These are phyloP conservation scores for Lottia scabra DNA, from an alignment of 2,888 invertebrate species.

Conservation along the genomic window DNA sequence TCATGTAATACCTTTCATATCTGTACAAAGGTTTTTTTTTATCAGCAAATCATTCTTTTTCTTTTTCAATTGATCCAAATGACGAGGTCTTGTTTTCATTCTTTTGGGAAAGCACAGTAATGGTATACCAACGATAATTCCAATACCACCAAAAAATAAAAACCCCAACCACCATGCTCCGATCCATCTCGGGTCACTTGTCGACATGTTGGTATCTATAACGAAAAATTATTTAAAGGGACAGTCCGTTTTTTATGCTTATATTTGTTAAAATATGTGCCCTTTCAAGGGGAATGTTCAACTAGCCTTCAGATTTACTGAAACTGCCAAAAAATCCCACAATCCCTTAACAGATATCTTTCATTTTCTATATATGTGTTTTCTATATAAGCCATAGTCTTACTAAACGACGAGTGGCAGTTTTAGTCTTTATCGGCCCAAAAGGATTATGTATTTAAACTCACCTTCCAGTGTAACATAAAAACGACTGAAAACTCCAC, in stretches of 20 bases:
- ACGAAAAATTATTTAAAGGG: too few relatives aligned
- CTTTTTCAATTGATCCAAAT: background rate
- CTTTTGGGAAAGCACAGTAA: slow-evolving; percentile 43
- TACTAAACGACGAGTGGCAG: too few relatives aligned
- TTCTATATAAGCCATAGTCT: too few relatives aligned
- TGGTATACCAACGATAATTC: slow-evolving; percentile 39
- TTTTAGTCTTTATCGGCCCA: too few relatives aligned
- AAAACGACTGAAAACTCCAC: slow-evolving; percentile 43
- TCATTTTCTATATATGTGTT: too few relatives aligned
- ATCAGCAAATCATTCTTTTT: background rate
- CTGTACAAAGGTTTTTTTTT: slow-evolving; percentile 6
- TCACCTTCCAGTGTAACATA: slow-evolving; percentile 55
- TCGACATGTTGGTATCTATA: slow-evolving; percentile 41
- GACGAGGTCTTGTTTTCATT: slow-evolving; percentile 20
- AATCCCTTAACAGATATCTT: too few relatives aligned
- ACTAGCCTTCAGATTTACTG: too few relatives aligned
- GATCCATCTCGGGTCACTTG: slow-evolving; percentile 47
- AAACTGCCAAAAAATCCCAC: too few relatives aligned
- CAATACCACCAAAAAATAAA: slow-evolving; percentile 38
- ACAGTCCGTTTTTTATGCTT: too few relatives aligned
- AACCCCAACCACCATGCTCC: slow-evolving; percentile 58
- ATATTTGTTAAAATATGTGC: too few relatives aligned
- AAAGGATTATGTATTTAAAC: background rate
- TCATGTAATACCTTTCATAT: background rate
- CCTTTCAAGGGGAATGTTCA: too few relatives aligned